Evolutionary conservation across 1,140 invertebrate species (phyloP), one percentile per base, ranked within the genome.

Genomic region (Cryptotermes secundus): DNA sequence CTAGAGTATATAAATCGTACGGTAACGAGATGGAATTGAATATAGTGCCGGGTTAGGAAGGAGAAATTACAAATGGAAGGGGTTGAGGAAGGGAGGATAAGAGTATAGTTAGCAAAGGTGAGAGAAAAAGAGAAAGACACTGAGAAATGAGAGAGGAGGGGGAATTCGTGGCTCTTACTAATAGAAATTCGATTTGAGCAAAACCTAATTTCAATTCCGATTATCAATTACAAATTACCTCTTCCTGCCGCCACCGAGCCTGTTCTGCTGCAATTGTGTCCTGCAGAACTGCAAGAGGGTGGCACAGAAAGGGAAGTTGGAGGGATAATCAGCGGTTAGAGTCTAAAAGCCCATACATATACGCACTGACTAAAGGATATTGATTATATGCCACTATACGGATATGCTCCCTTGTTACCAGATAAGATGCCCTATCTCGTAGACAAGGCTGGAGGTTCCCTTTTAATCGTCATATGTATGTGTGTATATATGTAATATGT

Each of bases 221-320:
- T 72, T 72, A 72, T 72, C 59, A 72, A 72, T 72, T 72, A 72
- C 59, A 72, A 72, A 72, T 72, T 72, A 26, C 59, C 59, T 72
- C 59, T 72, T 72, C 26, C 59, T 72, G 59, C 59, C 59, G 31
- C 59, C 59, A 72, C 59, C n/a, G 4, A 26, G n/a, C 26, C 26
- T 31, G 59, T 26, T 72, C 59, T 72, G 1, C 26, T 72, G 3
- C 31, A 72, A 49, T 72, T 72, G 26, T 72, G 59, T 72, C 4
- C n/a, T 72, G 26, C 59, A 72, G 16, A 14, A 31, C 59, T 72
- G 59, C 19, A 72, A 72, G 59, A 2, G 45, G 59, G 59, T n/a
- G n/a, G 59, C 45, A 49, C 45, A 49, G 19, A 49, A 49, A 14
- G 59, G 26, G 59, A 6, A 72, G 14, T 31, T 9, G 7, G 2